phyloP scores from a whole-genome alignment of 2,113 vertebrate genomes.

The Indicator maculatus region DNA sequence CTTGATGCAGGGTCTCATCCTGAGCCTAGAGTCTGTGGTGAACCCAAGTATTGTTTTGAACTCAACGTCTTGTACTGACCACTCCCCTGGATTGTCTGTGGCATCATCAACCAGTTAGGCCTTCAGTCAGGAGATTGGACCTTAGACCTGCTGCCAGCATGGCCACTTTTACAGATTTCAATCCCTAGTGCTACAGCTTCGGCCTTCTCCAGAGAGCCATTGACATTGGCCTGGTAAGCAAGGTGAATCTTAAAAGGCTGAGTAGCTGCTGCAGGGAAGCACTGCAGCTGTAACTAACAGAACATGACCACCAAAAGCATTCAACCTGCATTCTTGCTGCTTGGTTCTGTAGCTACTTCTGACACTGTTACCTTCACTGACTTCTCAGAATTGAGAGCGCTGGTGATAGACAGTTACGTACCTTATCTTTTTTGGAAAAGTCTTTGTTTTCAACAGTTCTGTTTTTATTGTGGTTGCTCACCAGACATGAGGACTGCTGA shows the following conservation, averaged over 20 bases:
- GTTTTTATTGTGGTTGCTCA: not conserved
- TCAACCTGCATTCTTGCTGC: not conserved
- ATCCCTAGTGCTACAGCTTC: not conserved
- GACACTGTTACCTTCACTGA: not conserved
- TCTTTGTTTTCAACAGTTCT: not conserved
- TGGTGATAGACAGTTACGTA: not conserved
- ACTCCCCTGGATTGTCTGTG: not conserved
- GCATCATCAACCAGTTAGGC: not conserved
- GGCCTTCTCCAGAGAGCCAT: not conserved
- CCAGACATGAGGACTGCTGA: not conserved
- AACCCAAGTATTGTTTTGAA: not conserved
- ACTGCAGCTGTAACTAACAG: not conserved
- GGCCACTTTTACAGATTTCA: not conserved
- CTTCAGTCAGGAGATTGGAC: not conserved
- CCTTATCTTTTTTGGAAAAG: not conserved
- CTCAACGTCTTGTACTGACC: not conserved
- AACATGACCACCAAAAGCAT: not conserved
- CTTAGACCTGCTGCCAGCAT: not conserved
- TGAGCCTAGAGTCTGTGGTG: not conserved
- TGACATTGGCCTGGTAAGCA: not conserved
- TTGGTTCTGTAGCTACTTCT: not conserved
- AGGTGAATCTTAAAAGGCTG: not conserved
- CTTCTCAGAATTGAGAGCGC: not conserved
- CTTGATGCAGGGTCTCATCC: not conserved
- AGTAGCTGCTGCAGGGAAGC: not conserved